Base-by-base conservation (phyloP, 1,140 invertebrate genomes). In the Octopus bimaculoides region DNA sequence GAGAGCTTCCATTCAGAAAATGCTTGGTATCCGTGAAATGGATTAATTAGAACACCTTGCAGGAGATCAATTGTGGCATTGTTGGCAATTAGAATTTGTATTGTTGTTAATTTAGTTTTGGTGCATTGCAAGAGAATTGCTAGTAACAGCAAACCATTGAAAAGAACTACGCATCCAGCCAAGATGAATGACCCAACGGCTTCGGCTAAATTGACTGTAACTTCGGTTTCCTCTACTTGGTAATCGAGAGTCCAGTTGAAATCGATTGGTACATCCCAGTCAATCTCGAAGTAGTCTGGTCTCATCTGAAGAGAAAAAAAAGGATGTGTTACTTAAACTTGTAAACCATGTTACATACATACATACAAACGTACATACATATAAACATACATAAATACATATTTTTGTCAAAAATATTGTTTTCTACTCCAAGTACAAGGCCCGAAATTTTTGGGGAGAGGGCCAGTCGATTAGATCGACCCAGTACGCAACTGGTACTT, bases 21-120 rank as follows among this genome's bases (percentile, higher is more conserved):
- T 8, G 26, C 74, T 17, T 75, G 74, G 52, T 75, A 75, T 17
- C 74, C 74, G 17, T 75, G 74, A 17, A 75, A 75, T 5, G 74
- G 74, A 53, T 52, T 52, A 17, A 75, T 75, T 6, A 75, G 41
- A 26, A 41, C 41, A 7, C 74, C 74, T 75, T 75, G 74, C 17
- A 75, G 26, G 5, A 75, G 8, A 53, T 75, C 74, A 53, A 52
- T 52, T 1, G 74, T 17, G 17, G 74, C 74, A 52, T 8, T 53
- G 20, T 75, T 75, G 74, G 52, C 52, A 14, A 75, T 52, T 52
- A 75, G 74, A 52, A 75, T 26, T 52, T 52, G 20, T 7, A 75
- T 75, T 9, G 74, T 75, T 6, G 74, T 52, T 4, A 75, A 14
- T 53, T 75, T 71, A 6, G 7, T 52, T 52, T 17, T 75, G n/a